Evolutionary conservation across 2,797 vertebrate genomes (phyloP).

Genomic region (Myotis pilosus): DNA sequence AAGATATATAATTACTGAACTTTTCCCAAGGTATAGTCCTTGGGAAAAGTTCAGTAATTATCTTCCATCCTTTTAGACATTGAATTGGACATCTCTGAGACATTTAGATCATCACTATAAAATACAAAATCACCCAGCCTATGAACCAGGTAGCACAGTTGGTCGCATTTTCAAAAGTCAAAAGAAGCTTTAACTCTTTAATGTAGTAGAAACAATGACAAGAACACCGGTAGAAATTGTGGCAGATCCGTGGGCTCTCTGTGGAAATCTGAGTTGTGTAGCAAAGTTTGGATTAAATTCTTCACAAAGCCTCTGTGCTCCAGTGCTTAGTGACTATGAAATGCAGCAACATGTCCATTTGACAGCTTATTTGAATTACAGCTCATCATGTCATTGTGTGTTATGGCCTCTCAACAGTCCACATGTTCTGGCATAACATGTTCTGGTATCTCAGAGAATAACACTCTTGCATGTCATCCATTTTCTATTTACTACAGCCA

Average conservation of each 20-base stretch:
- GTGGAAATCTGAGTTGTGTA: not conserved
- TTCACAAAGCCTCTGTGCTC: not conserved
- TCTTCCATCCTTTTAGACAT: not conserved
- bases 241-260: not conserved
- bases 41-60: not conserved
- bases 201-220: not conserved
- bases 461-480: constrained; percentile 40
- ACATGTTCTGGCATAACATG: not conserved
- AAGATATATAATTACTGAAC: no score
- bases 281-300: not conserved
- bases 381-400: not conserved
- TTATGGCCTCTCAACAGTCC: not conserved
- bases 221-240: not conserved
- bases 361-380: accelerated
- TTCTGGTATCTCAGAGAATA: not conserved
- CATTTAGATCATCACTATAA: not conserved
- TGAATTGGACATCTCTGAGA: not conserved
- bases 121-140: not conserved
- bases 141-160: not conserved
- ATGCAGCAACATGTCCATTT: not conserved
- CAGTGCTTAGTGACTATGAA: not conserved
- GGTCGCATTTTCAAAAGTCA: not conserved
- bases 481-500: constrained; percentile 55
- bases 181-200: not conserved
- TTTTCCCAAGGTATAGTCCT: no score